phyloP scores from a whole-genome alignment of 2,113 vertebrate genomes.

The Coracopsis vasa region DNA sequence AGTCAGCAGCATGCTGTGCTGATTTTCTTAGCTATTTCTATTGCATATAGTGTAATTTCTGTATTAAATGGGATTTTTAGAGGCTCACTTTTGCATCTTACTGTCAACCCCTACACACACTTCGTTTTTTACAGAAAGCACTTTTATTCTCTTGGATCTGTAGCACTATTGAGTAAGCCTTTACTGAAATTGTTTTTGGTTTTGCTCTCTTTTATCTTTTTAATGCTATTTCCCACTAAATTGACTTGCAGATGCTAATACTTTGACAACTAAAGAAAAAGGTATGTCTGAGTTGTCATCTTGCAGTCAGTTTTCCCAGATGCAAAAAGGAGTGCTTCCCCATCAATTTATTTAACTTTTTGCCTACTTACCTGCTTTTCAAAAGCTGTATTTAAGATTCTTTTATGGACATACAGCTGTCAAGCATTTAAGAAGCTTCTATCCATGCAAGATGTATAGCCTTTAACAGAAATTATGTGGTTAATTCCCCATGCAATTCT shows the following conservation, averaged over 20 bases:
- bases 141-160: neutral
- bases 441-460: neutral
- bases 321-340: neutral
- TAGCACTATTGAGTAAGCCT: neutral
- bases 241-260: slow-evolving; percentile 11
- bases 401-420: neutral
- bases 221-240: slow-evolving; percentile 14
- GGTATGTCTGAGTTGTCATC: neutral
- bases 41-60: neutral
- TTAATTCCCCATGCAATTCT: neutral
- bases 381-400: neutral
- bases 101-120: neutral
- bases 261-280: slow-evolving; percentile 34
- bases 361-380: neutral
- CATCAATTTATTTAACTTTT: slow-evolving; percentile 33
- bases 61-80: neutral
- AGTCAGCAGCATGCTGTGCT: neutral
- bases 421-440: slow-evolving; percentile 30
- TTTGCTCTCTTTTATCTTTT: slow-evolving; percentile 39
- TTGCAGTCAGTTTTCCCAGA: slow-evolving; percentile 9
- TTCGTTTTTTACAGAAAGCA: neutral
- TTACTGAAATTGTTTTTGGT: neutral
- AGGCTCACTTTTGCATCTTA: neutral
- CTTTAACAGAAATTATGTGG: slow-evolving; percentile 7
- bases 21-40: neutral